Conservation (phyloP, 2,888 invertebrate genomes). For the Bombyx huttoni region DNA sequence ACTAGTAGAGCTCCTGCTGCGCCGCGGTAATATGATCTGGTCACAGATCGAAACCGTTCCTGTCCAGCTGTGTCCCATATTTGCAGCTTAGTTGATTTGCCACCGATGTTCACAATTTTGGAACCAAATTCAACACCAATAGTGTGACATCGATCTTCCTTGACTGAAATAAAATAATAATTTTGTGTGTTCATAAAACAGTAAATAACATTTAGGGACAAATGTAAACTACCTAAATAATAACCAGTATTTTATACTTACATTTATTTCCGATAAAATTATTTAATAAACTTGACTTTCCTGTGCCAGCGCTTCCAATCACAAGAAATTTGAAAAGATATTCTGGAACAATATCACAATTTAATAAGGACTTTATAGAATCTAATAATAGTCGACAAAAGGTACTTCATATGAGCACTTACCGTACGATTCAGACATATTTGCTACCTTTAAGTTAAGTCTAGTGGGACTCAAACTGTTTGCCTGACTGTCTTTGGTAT, state of each 20-base stretch:
- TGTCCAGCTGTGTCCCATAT: conserved; percentile 96
- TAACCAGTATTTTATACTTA: conserved; percentile 54
- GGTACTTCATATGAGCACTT: not conserved
- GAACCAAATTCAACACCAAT: conserved; percentile 92
- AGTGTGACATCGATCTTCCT: conserved; percentile 87
- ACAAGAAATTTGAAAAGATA: conserved; percentile 89
- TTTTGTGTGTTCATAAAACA: not conserved
- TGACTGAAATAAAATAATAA: conserved; percentile 68
- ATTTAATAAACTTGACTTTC: conserved; percentile 86
- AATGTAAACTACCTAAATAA: not conserved
- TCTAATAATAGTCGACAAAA: no score
- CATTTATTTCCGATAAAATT: conserved; percentile 90
- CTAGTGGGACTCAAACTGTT: not conserved
- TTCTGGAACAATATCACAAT: conserved; percentile 67
- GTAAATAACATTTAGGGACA: not conserved
- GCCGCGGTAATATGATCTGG: conserved; percentile 85
- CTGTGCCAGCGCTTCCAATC: conserved; percentile 87
- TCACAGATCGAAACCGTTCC: conserved; percentile 96
- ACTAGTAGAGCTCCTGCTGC: conserved; percentile 94
- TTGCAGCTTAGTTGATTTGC: conserved; percentile 86
- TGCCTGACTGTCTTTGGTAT: not conserved
- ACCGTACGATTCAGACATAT: conserved; percentile 35
- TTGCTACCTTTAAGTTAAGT: conserved; percentile 2
- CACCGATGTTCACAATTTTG: conserved; percentile 85
- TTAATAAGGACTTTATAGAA: conserved; percentile 1